A percentile compares a stretch with the other conserved stretches of the same genome.
Evolutionary conservation across 1,140 invertebrate species (phyloP).

Genomic region (Nylanderia fulva): DNA sequence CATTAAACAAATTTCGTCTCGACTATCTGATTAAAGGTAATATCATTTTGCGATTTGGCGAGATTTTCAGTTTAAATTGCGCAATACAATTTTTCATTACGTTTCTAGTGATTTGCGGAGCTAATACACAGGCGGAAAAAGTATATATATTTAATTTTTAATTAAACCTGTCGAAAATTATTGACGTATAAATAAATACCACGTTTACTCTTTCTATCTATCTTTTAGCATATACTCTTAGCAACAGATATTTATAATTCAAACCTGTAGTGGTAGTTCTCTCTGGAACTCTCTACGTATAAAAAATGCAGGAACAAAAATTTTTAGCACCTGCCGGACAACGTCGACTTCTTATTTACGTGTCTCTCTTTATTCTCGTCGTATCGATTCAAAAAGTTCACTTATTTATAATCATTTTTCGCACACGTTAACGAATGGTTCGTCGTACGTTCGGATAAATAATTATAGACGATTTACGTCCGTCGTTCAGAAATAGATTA

Average conservation of each 20-base stretch:
- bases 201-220: neutral
- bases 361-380: slow-evolving; percentile 37
- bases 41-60: neutral
- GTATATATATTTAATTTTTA: neutral
- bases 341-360: slow-evolving; percentile 45
- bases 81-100: neutral
- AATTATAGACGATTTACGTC: slow-evolving; percentile 47
- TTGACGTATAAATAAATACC: neutral
- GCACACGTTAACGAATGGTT: slow-evolving; percentile 32
- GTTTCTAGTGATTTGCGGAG: neutral
- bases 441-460: slow-evolving; percentile 37
- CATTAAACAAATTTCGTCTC: slow-evolving; percentile 5
- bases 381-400: slow-evolving; percentile 58
- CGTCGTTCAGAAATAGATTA: slow-evolving; percentile 13
- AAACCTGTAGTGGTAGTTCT: neutral
- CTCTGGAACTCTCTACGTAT: neutral
- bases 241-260: slow-evolving; percentile 13
- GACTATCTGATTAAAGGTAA: no score
- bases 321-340: slow-evolving; percentile 31
- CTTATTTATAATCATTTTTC: slow-evolving; percentile 51
- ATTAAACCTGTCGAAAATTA: neutral
- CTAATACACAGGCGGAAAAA: neutral
- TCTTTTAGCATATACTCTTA: neutral
- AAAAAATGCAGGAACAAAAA: slow-evolving; percentile 6
- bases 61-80: neutral